phyloP scores from a whole-genome alignment of 2,113 vertebrate species.

The Pterocles gutturalis region DNA sequence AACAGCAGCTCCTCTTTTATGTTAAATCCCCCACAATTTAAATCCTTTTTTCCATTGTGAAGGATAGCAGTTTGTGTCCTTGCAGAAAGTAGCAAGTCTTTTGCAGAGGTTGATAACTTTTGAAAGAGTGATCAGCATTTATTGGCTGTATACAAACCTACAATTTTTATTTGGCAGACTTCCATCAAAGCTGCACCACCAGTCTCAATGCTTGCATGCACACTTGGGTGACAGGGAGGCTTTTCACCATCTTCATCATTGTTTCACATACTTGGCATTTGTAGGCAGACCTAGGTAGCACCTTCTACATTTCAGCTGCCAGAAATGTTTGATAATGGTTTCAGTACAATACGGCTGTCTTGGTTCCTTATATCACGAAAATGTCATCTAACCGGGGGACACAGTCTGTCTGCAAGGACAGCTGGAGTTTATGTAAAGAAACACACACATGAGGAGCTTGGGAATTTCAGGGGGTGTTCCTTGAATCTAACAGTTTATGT shows the following conservation, averaged over 20 bases:
- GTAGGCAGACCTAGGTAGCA: neutral
- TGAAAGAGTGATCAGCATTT: neutral
- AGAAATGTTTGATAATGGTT: neutral
- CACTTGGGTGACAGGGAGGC: neutral
- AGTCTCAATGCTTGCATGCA: neutral
- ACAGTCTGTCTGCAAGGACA: neutral
- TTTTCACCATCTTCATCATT: neutral
- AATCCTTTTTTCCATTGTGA: neutral
- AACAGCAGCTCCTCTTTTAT: neutral
- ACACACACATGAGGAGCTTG: fast-evolving
- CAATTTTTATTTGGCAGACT: neutral
- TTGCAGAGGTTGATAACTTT: neutral
- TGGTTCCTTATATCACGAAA: neutral
- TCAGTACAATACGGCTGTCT: neutral
- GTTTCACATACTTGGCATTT: neutral
- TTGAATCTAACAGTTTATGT: fast-evolving
- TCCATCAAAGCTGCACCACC: neutral
- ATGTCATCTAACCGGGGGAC: fast-evolving
- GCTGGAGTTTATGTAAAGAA: neutral
- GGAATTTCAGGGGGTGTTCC: neutral
- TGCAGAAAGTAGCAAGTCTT: neutral
- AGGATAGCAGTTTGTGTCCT: neutral
- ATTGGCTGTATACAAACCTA: neutral
- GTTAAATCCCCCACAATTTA: neutral
- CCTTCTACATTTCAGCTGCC: neutral